Percentiles rank a stretch among this genome's conserved stretches.
Evolutionary conservation across 1,140 invertebrate species (phyloP).

Genomic region (Diachasma alloeum): DNA sequence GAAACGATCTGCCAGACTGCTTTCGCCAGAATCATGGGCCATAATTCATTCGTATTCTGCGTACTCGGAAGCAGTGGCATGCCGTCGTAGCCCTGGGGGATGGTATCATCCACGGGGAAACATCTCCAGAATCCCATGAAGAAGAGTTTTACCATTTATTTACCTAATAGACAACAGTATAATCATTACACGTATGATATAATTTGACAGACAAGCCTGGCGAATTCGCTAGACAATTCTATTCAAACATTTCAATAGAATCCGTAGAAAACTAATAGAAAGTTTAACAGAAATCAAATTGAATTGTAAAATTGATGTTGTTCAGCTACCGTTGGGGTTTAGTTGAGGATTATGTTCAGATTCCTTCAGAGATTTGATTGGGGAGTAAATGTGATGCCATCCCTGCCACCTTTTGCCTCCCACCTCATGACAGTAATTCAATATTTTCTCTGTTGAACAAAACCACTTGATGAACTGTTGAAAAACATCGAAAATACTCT

Average conservation of each 20-base stretch:
- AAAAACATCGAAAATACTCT: too few relatives aligned
- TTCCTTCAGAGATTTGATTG: slow-evolving; percentile 43
- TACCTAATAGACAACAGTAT: too few relatives aligned
- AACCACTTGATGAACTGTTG: slow-evolving; percentile 45
- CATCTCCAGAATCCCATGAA: slow-evolving; percentile 47
- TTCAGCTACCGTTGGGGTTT: slow-evolving; percentile 38
- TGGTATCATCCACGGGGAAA: slow-evolving; percentile 41
- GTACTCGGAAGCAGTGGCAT: slow-evolving; percentile 41
- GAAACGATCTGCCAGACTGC: slow-evolving; percentile 42
- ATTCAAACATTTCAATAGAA: too few relatives aligned
- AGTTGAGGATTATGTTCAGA: slow-evolving; percentile 31
- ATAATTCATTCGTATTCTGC: slow-evolving; percentile 38
- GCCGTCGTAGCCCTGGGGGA: slow-evolving; percentile 40
- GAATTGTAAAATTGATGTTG: background rate
- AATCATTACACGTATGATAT: too few relatives aligned
- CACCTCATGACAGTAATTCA: slow-evolving; percentile 40
- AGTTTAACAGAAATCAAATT: background rate
- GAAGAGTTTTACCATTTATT: slow-evolving; percentile 44
- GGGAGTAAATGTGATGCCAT: slow-evolving; percentile 47
- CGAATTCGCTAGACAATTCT: too few relatives aligned
- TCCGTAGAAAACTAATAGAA: too few relatives aligned
- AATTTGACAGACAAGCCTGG: too few relatives aligned
- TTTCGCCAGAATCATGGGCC: slow-evolving; percentile 48
- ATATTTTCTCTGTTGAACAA: slow-evolving; percentile 39
- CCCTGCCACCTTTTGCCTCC: slow-evolving; percentile 39